phyloP scores from a whole-genome alignment of 2,888 invertebrate genomes.

The Phengaris arion region DNA sequence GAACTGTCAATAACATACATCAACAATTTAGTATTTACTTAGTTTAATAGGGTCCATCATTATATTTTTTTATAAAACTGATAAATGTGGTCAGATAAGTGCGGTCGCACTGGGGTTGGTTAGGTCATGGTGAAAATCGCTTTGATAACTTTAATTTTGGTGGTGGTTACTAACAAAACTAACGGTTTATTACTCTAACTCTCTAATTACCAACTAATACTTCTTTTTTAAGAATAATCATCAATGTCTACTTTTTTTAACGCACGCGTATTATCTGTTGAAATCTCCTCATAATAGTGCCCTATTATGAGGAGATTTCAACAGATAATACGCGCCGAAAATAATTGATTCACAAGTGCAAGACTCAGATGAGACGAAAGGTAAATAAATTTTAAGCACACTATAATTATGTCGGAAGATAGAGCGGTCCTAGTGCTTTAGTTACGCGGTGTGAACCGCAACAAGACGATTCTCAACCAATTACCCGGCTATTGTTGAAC shows the following conservation, averaged over 20 bases:
- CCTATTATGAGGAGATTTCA: too few relatives aligned
- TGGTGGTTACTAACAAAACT: slow-evolving; percentile 53
- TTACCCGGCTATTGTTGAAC: slow-evolving; percentile 68
- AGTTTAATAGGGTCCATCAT: background rate
- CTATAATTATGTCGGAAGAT: slow-evolving; percentile 16
- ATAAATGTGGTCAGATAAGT: slow-evolving; percentile 70
- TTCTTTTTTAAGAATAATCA: too few relatives aligned
- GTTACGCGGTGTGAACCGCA: slow-evolving; percentile 49
- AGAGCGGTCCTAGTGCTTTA: background rate
- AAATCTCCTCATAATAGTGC: background rate
- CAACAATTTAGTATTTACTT: background rate
- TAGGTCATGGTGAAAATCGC: slow-evolving; percentile 55
- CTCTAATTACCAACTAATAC: too few relatives aligned
- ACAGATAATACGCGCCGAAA: background rate
- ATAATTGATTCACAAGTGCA: slow-evolving; percentile 5
- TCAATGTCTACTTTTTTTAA: background rate
- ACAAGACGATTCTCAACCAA: slow-evolving; percentile 66
- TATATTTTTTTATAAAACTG: background rate
- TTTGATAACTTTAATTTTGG: slow-evolving; percentile 46
- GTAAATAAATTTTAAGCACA: background rate
- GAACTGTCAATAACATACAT: slow-evolving; percentile 17
- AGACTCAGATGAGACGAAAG: slow-evolving; percentile 3
- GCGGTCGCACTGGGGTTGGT: slow-evolving; percentile 67
- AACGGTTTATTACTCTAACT: slow-evolving; percentile 17
- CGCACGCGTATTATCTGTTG: background rate